A percentile compares a stretch with the other conserved stretches of the same genome.
Evolutionary conservation across 2,797 vertebrate genomes (phyloP).

Genomic region (Gastrophryne carolinensis): DNA sequence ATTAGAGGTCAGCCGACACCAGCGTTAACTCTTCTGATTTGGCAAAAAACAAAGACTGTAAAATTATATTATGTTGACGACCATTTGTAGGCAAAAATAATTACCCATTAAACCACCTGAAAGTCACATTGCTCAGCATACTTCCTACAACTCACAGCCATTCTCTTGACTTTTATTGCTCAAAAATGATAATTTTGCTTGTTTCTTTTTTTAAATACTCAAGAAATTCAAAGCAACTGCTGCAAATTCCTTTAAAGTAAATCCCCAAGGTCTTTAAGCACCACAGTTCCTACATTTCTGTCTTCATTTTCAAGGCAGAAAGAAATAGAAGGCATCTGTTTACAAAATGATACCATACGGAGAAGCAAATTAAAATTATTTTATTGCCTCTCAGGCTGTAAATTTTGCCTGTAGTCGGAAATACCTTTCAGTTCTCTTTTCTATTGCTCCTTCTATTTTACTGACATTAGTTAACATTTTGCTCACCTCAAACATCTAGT

Average conservation of each 20-base stretch:
- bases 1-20: no score
- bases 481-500: constrained; percentile 4
- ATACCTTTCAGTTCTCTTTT: constrained; percentile 7
- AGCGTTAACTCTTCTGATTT: no score
- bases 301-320: constrained; percentile 38
- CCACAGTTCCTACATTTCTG: constrained; percentile 39
- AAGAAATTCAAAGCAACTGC: constrained; percentile 19
- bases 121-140: background rate
- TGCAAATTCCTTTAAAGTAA: constrained; percentile 33
- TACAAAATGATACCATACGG: constrained; percentile 22
- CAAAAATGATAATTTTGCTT: constrained; percentile 30
- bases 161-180: constrained; percentile 28
- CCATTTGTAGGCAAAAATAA: constrained; percentile 10
- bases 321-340: constrained; percentile 34
- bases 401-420: constrained; percentile 1
- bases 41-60: no score
- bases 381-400: constrained; percentile 14
- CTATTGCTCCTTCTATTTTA: background rate
- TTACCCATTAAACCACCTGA: background rate
- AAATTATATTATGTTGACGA: no score
- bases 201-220: constrained; percentile 22
- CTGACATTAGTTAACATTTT: background rate
- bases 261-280: constrained; percentile 18
- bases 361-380: constrained; percentile 36
- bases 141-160: background rate